These are phyloP conservation scores for Melanotaenia pygmaea DNA, from an alignment of 2,797 vertebrate species.

Conservation along the genomic window DNA sequence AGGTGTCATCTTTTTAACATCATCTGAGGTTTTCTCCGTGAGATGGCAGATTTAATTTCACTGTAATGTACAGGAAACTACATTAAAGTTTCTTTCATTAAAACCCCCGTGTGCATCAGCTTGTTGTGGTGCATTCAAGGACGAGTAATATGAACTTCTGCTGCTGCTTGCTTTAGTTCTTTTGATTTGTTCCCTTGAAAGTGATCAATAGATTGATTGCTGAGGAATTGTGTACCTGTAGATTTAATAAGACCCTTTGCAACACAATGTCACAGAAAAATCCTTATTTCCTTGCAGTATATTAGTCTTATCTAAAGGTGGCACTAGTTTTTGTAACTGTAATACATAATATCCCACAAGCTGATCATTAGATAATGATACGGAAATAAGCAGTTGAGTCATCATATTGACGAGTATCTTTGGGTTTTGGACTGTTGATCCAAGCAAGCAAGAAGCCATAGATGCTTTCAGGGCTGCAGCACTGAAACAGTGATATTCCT, in stretches of 20 bases:
- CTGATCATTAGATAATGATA: background rate
- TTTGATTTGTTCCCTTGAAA: conserved; percentile 21
- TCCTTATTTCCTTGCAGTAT: background rate
- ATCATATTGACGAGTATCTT: background rate
- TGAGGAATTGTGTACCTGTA: conserved; percentile 6
- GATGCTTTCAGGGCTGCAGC: background rate
- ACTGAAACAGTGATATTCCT: background rate
- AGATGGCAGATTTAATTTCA: background rate
- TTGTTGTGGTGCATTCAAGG: conserved; percentile 10
- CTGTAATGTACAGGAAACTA: conserved; percentile 3
- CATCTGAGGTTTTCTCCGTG: background rate
- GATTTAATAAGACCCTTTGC: conserved; percentile 22
- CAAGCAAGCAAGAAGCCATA: background rate
- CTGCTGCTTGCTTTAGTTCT: conserved; percentile 3
- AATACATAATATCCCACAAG: conserved; percentile 5
- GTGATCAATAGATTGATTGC: conserved; percentile 38
- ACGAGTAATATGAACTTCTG: background rate
- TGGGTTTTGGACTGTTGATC: background rate
- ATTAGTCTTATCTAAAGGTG: conserved; percentile 5
- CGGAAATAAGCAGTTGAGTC: background rate
- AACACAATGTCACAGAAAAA: conserved; percentile 7
- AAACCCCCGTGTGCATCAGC: background rate
- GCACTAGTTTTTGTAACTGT: background rate
- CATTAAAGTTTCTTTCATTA: background rate
- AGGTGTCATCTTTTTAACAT: conserved; percentile 59